Evolutionary conservation across 2,113 vertebrate species (phyloP).

Genomic region (Aspiorhynchus laticeps): DNA sequence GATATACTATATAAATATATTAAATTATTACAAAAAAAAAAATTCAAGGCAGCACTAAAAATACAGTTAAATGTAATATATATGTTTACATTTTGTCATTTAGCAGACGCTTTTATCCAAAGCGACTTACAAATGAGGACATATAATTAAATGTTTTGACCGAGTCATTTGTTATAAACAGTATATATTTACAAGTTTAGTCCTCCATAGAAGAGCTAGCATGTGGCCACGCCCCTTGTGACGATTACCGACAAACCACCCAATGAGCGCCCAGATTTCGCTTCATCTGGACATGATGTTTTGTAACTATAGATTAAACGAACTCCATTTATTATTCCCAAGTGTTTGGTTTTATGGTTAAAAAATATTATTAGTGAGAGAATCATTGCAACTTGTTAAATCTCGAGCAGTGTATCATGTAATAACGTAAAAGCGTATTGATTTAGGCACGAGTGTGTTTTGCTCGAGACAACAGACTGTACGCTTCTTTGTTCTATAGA

Average conservation of each 20-base stretch:
- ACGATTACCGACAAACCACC: neutral
- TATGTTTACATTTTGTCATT: no score
- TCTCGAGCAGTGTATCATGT: no score
- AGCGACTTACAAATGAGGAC: no score
- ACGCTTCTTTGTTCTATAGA: neutral
- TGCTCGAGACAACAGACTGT: neutral
- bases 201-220: no score
- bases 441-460: neutral
- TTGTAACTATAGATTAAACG: neutral
- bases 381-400: neutral
- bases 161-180: neutral
- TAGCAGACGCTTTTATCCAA: no score
- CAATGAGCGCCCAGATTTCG: neutral
- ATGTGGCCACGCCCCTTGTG: neutral
- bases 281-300: neutral
- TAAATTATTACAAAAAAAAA: no score
- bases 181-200: neutral
- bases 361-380: neutral
- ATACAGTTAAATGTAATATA: neutral
- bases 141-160: no score
- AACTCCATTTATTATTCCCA: neutral
- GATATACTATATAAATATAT: neutral
- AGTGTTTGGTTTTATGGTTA: neutral
- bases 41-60: neutral
- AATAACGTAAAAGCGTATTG: neutral